These are phyloP conservation scores for Mizuhopecten yessoensis DNA, from an alignment of 1,140 invertebrate species.

Conservation along the genomic window DNA sequence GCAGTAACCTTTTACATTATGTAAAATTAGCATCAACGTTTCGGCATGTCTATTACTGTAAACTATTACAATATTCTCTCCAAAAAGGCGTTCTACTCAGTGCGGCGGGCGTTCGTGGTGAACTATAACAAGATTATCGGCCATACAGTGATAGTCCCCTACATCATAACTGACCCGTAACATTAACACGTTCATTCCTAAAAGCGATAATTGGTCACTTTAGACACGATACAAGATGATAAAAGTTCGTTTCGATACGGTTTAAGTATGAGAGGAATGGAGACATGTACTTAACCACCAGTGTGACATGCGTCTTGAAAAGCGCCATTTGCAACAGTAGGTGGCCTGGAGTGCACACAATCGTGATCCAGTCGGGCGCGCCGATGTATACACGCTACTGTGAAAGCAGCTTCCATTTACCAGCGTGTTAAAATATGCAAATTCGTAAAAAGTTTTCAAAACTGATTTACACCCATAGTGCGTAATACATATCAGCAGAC, in stretches of 20 bases:
- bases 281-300: background rate
- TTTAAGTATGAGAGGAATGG: no score
- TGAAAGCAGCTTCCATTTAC: no score
- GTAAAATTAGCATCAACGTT: no score
- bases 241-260: background rate
- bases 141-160: background rate
- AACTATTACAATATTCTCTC: no score
- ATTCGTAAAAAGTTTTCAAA: conserved; percentile 28
- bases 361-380: background rate
- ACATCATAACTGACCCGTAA: background rate
- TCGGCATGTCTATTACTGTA: no score
- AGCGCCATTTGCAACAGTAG: background rate
- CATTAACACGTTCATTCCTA: background rate
- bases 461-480: background rate
- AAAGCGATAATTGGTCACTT: background rate
- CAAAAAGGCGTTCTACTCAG: no score
- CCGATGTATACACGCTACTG: background rate
- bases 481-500: conserved; percentile 2
- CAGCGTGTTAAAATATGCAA: conserved; percentile 33
- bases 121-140: background rate
- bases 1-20: no score
- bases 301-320: background rate
- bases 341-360: background rate
- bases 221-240: background rate
- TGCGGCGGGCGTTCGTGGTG: no score